These are phyloP conservation scores for Bubo bubo DNA, from an alignment of 2,113 vertebrate species.

Conservation along the genomic window DNA sequence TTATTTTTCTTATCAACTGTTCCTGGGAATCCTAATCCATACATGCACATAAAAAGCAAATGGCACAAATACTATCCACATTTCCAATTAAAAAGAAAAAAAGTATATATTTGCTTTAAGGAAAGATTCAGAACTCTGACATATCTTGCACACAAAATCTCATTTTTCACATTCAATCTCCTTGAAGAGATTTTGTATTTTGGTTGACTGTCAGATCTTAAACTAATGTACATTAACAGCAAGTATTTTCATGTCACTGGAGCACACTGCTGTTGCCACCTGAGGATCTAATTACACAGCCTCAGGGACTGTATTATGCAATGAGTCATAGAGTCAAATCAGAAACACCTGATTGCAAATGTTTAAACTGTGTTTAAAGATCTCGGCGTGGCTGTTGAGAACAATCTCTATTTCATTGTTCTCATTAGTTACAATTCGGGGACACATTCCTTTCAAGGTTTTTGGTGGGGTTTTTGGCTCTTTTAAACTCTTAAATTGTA, in stretches of 20 bases:
- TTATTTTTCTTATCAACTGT: background rate
- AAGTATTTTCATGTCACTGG: background rate
- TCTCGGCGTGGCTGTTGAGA: background rate
- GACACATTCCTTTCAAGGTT: background rate
- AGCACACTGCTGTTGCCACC: rapidly evolving
- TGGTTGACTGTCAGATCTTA: background rate
- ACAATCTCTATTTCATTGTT: background rate
- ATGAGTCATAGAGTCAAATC: background rate
- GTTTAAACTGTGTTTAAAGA: background rate
- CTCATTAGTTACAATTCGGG: background rate
- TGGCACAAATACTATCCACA: background rate
- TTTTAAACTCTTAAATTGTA: background rate
- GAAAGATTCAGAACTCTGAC: background rate
- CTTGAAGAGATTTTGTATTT: background rate
- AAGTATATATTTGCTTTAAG: background rate
- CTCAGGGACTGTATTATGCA: background rate
- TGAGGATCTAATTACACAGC: background rate
- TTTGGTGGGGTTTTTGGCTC: background rate
- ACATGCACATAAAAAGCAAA: background rate
- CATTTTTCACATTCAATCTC: background rate
- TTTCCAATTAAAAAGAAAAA: background rate
- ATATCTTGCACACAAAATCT: background rate
- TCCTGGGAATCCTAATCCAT: background rate
- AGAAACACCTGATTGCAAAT: background rate
- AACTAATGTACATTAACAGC: background rate